Evolutionary conservation across 2,797 vertebrate species (phyloP), one percentile per base, ranked within the genome.

Genomic region (Psittacula echo): DNA sequence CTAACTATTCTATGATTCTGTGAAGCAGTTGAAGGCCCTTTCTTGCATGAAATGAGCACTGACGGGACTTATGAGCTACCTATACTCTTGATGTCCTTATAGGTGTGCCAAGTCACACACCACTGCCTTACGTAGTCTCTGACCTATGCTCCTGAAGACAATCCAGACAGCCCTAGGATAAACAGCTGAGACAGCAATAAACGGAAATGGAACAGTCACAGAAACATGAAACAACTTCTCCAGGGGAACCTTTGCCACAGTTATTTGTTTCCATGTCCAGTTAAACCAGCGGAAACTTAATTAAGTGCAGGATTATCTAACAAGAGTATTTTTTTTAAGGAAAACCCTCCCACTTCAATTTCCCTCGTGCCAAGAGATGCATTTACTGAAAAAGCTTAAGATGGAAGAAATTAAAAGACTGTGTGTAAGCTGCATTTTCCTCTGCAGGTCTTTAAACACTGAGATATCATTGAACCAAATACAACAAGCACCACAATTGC

Each of bases 271-370:
- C 66, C 88, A 53, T 23, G 51, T 85, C 56, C 89, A 90, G 88
- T 75, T 96, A 94, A 93, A 93, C 89, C 77, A 94, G 37, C 85
- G 77, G 77, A 93, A 91, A 94, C 90, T 87, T 85, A 96, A 96
- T 96, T 95, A 96, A 94, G 68, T 77, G 66, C 72, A 93, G 86
- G 79, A 90, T 91, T 93, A 90, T 92, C 87, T 93, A 92, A 90
- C 2, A 7, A 94, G 83, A 87, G 94, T 93, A 39, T 73, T 81
- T 91, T 89, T 93, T 82, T 32, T 64, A 94, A 89, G 71, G 61
- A 92, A 93, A 85, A 87, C 30, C 84, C 90, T 94, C 91, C 95
- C 85, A 73, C 86, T 90, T 65, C 53, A 22, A 85, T 85, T 93
- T 87, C 48, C 41, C 32, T 24, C 74, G 22, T 41, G 65, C 77